A percentile compares a stretch with the other conserved stretches of the same genome.
These are phyloP conservation scores for Ophioninae sp. DNA, from an alignment of 2,888 invertebrate genomes.

Conservation along the genomic window DNA sequence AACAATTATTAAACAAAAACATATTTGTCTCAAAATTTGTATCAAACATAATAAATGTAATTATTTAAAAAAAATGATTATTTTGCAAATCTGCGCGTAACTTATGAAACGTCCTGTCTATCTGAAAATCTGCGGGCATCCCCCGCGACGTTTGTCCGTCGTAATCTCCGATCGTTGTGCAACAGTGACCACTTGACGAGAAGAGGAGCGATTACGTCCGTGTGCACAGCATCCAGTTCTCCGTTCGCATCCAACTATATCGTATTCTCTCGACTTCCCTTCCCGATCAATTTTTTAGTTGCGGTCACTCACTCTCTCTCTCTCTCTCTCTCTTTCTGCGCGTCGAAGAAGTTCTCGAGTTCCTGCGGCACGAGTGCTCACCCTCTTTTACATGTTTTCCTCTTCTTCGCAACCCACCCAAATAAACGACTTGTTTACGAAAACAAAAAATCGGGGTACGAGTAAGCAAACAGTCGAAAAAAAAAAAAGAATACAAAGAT, in stretches of 20 bases:
- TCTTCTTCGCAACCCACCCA: constrained; percentile 5
- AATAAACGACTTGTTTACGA: constrained; percentile 47
- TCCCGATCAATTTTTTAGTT: constrained; percentile 59
- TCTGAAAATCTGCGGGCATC: constrained; percentile 26
- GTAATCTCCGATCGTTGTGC: constrained; percentile 53
- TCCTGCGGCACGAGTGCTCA: constrained; percentile 22
- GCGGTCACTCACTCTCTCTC: constrained; percentile 50
- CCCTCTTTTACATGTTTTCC: not conserved
- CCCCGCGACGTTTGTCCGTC: constrained; percentile 54
- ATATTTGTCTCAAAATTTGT: no score
- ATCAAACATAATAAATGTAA: no score
- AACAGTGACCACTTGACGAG: constrained; percentile 60
- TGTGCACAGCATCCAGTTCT: constrained; percentile 65
- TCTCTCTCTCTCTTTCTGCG: not conserved
- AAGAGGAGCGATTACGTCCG: constrained; percentile 55
- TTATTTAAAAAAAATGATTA: no score
- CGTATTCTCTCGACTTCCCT: constrained; percentile 65
- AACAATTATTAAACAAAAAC: no score
- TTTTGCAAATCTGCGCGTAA: not conserved
- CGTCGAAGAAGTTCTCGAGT: constrained; percentile 38
- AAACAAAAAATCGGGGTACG: constrained; percentile 35
- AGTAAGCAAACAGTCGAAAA: constrained; percentile 43
- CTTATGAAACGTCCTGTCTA: constrained; percentile 19
- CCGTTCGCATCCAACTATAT: constrained; percentile 64
- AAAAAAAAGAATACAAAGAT: constrained; percentile 27